phyloP scores from a whole-genome alignment of 1,140 invertebrate genomes.

The Neodiprion virginianus region DNA sequence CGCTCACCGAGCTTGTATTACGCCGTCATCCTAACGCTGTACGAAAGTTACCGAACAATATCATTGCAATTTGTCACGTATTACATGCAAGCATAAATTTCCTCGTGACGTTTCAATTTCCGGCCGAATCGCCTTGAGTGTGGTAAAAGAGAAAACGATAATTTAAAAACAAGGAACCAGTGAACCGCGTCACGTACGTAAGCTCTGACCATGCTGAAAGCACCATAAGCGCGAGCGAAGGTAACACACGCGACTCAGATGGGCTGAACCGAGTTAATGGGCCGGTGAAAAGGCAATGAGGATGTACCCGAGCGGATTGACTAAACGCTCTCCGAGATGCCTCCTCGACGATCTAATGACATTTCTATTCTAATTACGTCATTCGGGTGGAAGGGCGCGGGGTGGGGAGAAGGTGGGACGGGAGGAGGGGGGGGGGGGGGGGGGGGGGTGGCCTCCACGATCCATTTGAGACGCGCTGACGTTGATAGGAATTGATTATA shows the following conservation, averaged over 20 bases:
- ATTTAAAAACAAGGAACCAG: background rate
- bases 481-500: constrained; percentile 15
- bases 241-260: background rate
- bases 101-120: too few species aligned
- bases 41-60: too few species aligned
- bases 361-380: constrained; percentile 16
- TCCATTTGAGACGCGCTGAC: constrained; percentile 19
- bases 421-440: too few species aligned
- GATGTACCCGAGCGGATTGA: constrained; percentile 14
- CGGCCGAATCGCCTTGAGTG: too few species aligned
- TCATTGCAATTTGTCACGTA: too few species aligned
- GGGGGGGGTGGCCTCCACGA: background rate
- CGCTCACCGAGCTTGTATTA: too few species aligned
- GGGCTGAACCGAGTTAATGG: constrained; percentile 10
- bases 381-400: background rate
- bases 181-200: background rate
- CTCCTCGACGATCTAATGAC: constrained; percentile 11
- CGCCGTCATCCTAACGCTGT: too few species aligned
- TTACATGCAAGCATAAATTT: too few species aligned
- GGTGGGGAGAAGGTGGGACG: background rate
- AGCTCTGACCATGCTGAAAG: too few species aligned
- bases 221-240: too few species aligned
- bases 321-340: background rate
- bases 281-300: constrained; percentile 20
- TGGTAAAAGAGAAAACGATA: background rate